phyloP scores from a whole-genome alignment of 1,140 invertebrate genomes.

The Orussus abietinus region DNA sequence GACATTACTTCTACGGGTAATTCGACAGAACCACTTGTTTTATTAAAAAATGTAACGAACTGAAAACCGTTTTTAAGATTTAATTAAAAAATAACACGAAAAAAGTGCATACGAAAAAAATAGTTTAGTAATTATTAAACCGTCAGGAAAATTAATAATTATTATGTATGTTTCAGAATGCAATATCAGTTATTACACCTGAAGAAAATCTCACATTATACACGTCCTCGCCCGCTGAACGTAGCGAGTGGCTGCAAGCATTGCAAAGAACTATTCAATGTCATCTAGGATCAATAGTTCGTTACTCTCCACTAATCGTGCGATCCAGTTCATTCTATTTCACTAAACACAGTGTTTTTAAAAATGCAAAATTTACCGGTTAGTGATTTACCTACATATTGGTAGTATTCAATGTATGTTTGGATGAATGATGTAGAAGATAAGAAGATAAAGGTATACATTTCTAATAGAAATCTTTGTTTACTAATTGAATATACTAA shows the following conservation, averaged over 20 bases:
- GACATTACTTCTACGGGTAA: too few species aligned
- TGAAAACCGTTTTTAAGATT: too few species aligned
- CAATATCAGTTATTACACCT: constrained; percentile 68
- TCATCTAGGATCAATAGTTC: constrained; percentile 39
- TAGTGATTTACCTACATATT: too few species aligned
- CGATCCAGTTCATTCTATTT: constrained; percentile 72
- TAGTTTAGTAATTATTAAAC: too few species aligned
- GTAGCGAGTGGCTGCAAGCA: constrained; percentile 75
- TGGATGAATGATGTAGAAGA: not conserved
- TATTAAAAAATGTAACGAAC: too few species aligned
- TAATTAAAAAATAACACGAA: too few species aligned
- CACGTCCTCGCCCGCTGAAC: constrained; percentile 63
- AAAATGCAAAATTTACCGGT: constrained; percentile 72
- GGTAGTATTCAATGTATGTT: not conserved
- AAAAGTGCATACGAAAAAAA: too few species aligned
- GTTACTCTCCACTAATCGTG: constrained; percentile 62
- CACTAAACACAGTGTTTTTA: constrained; percentile 66
- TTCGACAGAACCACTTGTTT: too few species aligned
- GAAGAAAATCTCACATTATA: constrained; percentile 71
- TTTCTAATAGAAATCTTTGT: too few species aligned
- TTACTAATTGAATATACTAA: constrained; percentile 11
- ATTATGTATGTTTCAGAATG: constrained; percentile 53
- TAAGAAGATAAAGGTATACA: constrained; percentile 3
- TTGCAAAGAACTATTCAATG: constrained; percentile 63
- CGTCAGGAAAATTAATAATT: constrained; percentile 7